Evolutionary conservation across 2,888 invertebrate species (phyloP), one percentile per base, ranked within the genome.

Genomic region (Thyatira batis): DNA sequence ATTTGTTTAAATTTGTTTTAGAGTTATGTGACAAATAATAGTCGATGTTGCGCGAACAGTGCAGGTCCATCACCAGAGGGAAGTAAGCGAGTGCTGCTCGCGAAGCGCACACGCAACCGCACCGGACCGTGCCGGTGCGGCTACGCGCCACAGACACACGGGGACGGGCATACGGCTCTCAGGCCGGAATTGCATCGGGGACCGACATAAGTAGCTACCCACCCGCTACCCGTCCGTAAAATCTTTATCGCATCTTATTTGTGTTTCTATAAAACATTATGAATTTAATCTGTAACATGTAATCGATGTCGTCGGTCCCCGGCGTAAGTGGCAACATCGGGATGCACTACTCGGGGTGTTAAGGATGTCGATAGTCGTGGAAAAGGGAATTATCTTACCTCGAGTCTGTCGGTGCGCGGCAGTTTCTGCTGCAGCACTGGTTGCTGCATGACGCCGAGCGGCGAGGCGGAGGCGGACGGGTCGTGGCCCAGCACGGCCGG

Each of bases 391-490:
- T 55, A 55, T 60, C 95, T 95, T 94, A 98, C 98, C 98, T 98
- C 98, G 93, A 98, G 95, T 93, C 98, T 95, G 93, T 98, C 98
- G 87, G 97, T 96, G 92, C 98, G 96, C 78, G 97, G 97, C 94
- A 98, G 94, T 94, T 98, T 98, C 94, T 98, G 98, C 93, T 97
- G 92, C 95, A 96, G 87, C 96, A 97, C 92, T 93, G 96, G 89
- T 94, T 97, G 87, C 95, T 96, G 94, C 97, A 97, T 89, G 94
- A 97, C 89, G 95, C 97, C 96, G 75, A 97, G 93, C 69, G 96
- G 97, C 81, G 96, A 96, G 78, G 95, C 96, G 59, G 84, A 94
- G 92, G 73, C 95, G 78, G 96, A 93, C 64, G 96, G 97, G 93
- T 97, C 97, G 72, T 97, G 97, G 62, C 97, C 96, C 93, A 97